A percentile compares a stretch with the other conserved stretches of the same genome.
Conservation (phyloP, 2,888 invertebrate genomes). For the Colletes collaris region DNA sequence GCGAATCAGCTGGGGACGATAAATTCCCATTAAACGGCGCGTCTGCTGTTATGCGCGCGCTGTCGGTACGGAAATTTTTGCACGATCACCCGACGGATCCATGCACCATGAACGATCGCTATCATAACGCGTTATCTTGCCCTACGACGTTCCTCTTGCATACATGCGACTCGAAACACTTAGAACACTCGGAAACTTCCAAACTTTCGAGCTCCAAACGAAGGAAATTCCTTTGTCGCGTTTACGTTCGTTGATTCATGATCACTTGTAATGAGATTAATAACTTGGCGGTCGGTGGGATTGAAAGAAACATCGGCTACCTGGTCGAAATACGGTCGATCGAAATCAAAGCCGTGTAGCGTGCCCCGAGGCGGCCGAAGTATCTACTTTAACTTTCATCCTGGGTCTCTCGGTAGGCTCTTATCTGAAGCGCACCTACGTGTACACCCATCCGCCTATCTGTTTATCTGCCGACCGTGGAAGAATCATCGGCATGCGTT, state of each 20-base stretch:
- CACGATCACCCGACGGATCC: slow-evolving; percentile 21
- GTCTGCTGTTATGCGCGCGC: slow-evolving; percentile 30
- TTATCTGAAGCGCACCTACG: slow-evolving; percentile 69
- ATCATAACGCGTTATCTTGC: slow-evolving; percentile 41
- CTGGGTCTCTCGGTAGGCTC: slow-evolving; percentile 28
- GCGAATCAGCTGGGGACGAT: slow-evolving; percentile 39
- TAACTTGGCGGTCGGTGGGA: neutral
- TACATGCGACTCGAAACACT: neutral
- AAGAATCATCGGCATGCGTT: slow-evolving; percentile 70
- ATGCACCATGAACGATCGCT: slow-evolving; percentile 8
- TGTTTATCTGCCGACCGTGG: slow-evolving; percentile 69
- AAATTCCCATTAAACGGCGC: slow-evolving; percentile 53
- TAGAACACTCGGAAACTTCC: no score
- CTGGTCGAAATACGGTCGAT: slow-evolving; percentile 33
- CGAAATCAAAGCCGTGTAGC: slow-evolving; percentile 34
- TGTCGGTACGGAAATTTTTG: slow-evolving; percentile 27
- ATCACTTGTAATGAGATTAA: neutral
- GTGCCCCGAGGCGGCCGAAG: slow-evolving; percentile 28
- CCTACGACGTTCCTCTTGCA: slow-evolving; percentile 2
- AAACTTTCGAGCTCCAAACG: no score
- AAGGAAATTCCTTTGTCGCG: no score
- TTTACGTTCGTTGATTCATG: no score
- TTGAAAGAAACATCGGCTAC: slow-evolving; percentile 9
- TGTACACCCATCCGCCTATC: slow-evolving; percentile 70
- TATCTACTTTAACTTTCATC: slow-evolving; percentile 59